A percentile compares a stretch with the other conserved stretches of the same genome.
These are phyloP conservation scores for Stegodyphus dumicola DNA, from an alignment of 1,140 invertebrate genomes.

Conservation along the genomic window DNA sequence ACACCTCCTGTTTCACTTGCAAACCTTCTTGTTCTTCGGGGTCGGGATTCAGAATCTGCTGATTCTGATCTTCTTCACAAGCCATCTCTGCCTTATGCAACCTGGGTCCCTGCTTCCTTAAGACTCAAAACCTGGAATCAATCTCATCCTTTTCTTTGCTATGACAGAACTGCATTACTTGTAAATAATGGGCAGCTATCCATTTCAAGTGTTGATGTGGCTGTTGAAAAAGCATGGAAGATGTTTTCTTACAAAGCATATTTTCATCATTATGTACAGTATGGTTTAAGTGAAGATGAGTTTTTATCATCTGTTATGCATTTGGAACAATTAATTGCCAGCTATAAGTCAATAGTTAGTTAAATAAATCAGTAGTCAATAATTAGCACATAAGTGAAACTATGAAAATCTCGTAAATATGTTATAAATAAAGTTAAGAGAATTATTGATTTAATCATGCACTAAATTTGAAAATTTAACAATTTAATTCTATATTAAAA, in stretches of 20 bases:
- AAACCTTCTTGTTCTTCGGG: constrained; percentile 49
- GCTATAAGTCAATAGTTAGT: constrained; percentile 28
- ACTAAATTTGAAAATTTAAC: too few relatives aligned
- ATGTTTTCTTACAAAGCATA: constrained; percentile 51
- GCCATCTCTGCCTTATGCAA: constrained; percentile 38
- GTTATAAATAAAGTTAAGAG: too few relatives aligned
- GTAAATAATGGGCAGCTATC: constrained; percentile 53
- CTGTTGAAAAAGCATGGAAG: constrained; percentile 50
- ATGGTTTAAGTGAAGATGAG: constrained; percentile 41
- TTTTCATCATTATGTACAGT: constrained; percentile 51
- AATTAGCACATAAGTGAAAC: too few relatives aligned
- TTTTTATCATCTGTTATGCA: constrained; percentile 28
- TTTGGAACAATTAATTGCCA: constrained; percentile 53
- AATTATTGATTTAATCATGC: too few relatives aligned
- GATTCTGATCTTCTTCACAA: constrained; percentile 33
- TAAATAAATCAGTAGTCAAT: too few relatives aligned
- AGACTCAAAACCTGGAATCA: constrained; percentile 42
- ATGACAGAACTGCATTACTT: constrained; percentile 38
- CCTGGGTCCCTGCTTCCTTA: constrained; percentile 25
- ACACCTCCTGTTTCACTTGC: constrained; percentile 20
- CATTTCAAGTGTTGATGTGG: constrained; percentile 6
- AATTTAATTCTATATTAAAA: too few relatives aligned
- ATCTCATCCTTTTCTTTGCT: constrained; percentile 8
- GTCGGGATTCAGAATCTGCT: constrained; percentile 9
- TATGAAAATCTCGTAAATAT: too few relatives aligned